Evolutionary conservation across 2,888 invertebrate species (phyloP).

Genomic region (Phyllotreta striolata): DNA sequence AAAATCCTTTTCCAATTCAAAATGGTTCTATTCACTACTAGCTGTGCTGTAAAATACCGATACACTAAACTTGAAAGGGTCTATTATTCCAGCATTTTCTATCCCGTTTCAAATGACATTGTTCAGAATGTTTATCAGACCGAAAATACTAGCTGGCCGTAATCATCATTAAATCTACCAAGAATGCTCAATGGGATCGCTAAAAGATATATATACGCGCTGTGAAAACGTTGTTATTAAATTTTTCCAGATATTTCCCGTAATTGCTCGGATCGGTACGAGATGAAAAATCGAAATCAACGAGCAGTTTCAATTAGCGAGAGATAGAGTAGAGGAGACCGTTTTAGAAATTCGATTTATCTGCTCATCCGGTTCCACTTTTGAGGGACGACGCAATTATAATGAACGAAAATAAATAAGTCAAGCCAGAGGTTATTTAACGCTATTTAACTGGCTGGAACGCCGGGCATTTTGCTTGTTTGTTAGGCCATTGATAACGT

Average conservation of each 20-base stretch:
- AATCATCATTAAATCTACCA: constrained; percentile 18
- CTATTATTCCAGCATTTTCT: constrained; percentile 32
- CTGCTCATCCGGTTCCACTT: too few species aligned
- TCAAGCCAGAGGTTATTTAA: constrained; percentile 7
- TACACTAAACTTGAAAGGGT: constrained; percentile 22
- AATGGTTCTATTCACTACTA: constrained; percentile 11
- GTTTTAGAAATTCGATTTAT: too few species aligned
- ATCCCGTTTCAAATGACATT: constrained; percentile 30
- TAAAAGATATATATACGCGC: neutral
- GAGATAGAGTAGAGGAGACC: too few species aligned
- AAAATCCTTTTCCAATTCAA: constrained; percentile 16
- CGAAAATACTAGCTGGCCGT: constrained; percentile 19
- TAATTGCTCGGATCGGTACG: too few species aligned
- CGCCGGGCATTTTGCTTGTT: constrained; percentile 11
- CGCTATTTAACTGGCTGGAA: neutral
- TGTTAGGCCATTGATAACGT: constrained; percentile 12
- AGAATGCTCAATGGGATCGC: constrained; percentile 11
- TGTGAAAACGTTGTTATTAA: neutral
- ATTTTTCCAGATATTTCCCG: too few species aligned
- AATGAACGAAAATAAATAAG: constrained; percentile 11
- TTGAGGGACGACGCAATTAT: too few species aligned
- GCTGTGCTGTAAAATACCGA: constrained; percentile 18
- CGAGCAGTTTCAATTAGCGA: too few species aligned
- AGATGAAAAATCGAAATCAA: too few species aligned
- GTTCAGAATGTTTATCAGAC: constrained; percentile 25